phyloP scores from a whole-genome alignment of 92 coral and sea anemone species.

The Siderastrea siderea region DNA sequence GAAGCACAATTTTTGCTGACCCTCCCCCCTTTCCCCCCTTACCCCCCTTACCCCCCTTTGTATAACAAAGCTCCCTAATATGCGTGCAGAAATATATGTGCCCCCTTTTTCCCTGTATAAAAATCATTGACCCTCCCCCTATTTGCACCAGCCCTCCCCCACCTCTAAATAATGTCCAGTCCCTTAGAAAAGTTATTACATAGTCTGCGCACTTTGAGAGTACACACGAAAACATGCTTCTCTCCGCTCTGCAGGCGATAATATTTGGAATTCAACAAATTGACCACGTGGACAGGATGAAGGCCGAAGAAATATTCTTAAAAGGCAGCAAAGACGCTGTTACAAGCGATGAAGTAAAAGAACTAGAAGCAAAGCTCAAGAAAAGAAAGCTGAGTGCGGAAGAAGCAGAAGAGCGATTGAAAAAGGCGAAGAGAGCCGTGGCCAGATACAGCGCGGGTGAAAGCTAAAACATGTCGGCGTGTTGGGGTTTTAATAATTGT shows the following conservation, averaged over 20 bases:
- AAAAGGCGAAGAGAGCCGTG: slow-evolving; percentile 43
- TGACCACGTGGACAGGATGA: slow-evolving; percentile 57
- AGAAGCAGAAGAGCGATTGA: slow-evolving; percentile 29
- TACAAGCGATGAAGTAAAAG: slow-evolving; percentile 26
- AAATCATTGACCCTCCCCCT: too few species aligned
- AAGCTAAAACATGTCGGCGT: not conserved
- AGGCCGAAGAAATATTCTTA: slow-evolving; percentile 69
- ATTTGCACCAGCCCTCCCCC: too few species aligned
- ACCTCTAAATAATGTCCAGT: too few species aligned
- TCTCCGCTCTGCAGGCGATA: slow-evolving; percentile 69
- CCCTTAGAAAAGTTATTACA: too few species aligned
- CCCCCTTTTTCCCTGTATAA: too few species aligned
- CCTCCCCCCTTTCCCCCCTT: too few species aligned
- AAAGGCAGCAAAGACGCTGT: slow-evolving; percentile 45
- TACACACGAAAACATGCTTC: not conserved
- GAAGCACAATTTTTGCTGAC: too few species aligned
- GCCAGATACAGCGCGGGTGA: not conserved
- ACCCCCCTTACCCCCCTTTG: too few species aligned
- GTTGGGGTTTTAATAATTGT: too few species aligned
- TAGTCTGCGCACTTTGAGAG: not conserved
- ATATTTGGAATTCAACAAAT: slow-evolving; percentile 73
- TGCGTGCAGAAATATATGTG: too few species aligned
- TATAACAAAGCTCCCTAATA: too few species aligned
- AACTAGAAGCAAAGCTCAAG: slow-evolving; percentile 40
- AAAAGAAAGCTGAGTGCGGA: slow-evolving; percentile 31